Conservation (phyloP, 2,888 invertebrate genomes). For the Plebejus melissa region DNA sequence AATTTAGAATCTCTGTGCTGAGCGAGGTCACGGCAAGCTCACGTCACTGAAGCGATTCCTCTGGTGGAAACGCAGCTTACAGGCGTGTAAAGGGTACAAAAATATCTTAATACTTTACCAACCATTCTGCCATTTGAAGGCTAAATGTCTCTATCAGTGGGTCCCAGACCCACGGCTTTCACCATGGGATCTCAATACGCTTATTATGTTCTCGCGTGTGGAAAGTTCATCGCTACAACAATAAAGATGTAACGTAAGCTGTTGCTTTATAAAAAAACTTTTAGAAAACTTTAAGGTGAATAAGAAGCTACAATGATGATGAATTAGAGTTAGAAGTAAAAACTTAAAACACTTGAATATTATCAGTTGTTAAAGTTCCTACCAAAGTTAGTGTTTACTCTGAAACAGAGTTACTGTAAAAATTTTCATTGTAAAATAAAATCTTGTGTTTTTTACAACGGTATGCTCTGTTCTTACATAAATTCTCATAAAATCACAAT, state of each 20-base stretch:
- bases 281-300: neutral
- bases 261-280: neutral
- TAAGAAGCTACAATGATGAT: neutral
- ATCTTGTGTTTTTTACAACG: neutral
- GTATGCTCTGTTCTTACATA: neutral
- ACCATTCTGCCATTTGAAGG: neutral
- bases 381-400: no score
- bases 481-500: neutral
- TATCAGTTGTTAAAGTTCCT: no score
- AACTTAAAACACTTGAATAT: no score
- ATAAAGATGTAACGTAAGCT: neutral
- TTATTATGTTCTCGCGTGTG: conserved; percentile 27
- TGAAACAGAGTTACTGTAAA: no score
- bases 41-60: no score
- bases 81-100: no score
- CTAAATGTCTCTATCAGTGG: neutral
- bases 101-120: no score
- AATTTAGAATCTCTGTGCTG: no score
- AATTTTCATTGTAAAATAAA: no score
- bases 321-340: no score
- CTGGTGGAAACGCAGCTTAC: no score
- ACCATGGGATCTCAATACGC: conserved; percentile 5
- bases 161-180: conserved; percentile 11
- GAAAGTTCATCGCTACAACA: conserved; percentile 5
- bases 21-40: no score